Evolutionary conservation across 1,140 invertebrate genomes (phyloP).

Genomic region (Helicoverpa zea): DNA sequence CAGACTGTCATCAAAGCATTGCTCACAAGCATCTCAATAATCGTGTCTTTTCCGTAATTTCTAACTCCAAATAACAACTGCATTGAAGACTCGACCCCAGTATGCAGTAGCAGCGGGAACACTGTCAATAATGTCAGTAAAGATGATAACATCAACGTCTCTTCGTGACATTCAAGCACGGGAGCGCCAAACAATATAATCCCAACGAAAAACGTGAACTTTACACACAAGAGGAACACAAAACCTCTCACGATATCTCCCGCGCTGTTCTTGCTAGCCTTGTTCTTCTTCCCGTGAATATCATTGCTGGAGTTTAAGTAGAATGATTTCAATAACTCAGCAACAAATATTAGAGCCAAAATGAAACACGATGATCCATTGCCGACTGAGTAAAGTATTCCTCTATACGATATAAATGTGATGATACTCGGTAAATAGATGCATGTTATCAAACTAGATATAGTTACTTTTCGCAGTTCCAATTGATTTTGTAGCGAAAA

Average conservation of each 20-base stretch:
- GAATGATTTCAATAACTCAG: conserved; percentile 79
- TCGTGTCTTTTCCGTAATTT: conserved; percentile 82
- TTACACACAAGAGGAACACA: conserved; percentile 73
- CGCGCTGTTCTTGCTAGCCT: conserved; percentile 68
- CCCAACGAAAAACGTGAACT: conserved; percentile 87
- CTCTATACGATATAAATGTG: conserved; percentile 80
- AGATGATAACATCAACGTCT: conserved; percentile 91
- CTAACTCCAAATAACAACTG: conserved; percentile 86
- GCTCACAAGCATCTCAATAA: conserved; percentile 87
- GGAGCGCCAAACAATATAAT: conserved; percentile 93
- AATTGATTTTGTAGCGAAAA: conserved; percentile 75
- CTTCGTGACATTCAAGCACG: conserved; percentile 88
- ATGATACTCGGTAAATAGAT: conserved; percentile 82
- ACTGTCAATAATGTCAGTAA: conserved; percentile 90
- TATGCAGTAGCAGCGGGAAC: conserved; percentile 88
- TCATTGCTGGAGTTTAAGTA: conserved; percentile 74
- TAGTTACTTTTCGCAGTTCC: conserved; percentile 74
- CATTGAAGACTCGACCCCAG: conserved; percentile 87
- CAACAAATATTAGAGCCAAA: conserved; percentile 75
- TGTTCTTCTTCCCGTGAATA: conserved; percentile 66
- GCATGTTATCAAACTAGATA: conserved; percentile 79
- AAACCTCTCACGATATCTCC: conserved; percentile 74
- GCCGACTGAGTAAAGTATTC: conserved; percentile 80
- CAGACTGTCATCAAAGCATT: conserved; percentile 89
- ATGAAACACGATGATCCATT: conserved; percentile 79